Conservation (phyloP, 2,888 invertebrate species). For the Herminia tarsipennalis region DNA sequence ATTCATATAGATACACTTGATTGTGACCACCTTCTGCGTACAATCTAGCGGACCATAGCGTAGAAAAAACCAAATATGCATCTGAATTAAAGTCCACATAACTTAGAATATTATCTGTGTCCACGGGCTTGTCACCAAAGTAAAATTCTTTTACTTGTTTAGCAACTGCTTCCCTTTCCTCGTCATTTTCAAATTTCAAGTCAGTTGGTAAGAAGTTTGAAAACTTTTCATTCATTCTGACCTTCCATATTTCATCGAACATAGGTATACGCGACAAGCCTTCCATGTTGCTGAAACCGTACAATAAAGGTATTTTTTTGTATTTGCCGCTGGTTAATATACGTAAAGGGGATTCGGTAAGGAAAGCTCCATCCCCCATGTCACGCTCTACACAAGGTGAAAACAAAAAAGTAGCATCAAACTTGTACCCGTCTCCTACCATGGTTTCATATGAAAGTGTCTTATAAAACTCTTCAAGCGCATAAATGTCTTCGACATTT, state of each 20-base stretch:
- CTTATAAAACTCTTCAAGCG: constrained; percentile 58
- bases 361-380: constrained; percentile 45
- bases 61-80: constrained; percentile 50
- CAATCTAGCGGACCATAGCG: constrained; percentile 44
- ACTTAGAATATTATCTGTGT: constrained; percentile 40
- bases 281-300: constrained; percentile 57
- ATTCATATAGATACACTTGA: constrained; percentile 59
- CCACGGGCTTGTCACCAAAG: constrained; percentile 51
- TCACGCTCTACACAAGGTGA: constrained; percentile 45
- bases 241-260: constrained; percentile 40
- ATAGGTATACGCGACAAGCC: constrained; percentile 32
- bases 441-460: constrained; percentile 43
- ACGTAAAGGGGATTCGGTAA: constrained; percentile 51
- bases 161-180: constrained; percentile 48
- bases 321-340: constrained; percentile 52
- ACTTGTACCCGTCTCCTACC: no score
- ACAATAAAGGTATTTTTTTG: constrained; percentile 53
- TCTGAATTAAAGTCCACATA: constrained; percentile 66
- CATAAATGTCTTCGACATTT: constrained; percentile 48
- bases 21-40: constrained; percentile 53
- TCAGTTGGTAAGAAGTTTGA: constrained; percentile 59
- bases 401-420: constrained; percentile 43
- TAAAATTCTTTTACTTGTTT: constrained; percentile 52
- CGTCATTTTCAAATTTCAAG: constrained; percentile 49
- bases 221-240: no score